Evolutionary conservation across 1,140 invertebrate genomes (phyloP), one percentile per base, ranked within the genome.

Genomic region (Eurosta solidaginis): DNA sequence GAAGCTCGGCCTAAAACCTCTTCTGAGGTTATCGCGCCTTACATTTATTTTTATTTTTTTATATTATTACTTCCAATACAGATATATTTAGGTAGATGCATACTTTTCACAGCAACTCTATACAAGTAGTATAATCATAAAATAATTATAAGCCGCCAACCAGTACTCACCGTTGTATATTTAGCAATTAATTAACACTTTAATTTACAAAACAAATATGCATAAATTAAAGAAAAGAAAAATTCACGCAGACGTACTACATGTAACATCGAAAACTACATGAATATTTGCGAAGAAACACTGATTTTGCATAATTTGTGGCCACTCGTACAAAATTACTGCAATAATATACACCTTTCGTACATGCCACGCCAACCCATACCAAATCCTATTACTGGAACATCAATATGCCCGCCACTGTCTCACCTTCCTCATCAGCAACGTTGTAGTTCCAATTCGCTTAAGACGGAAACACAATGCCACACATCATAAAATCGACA

Each of bases 141-240:
- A 68, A 12, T 68, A 68, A 68, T 40, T 68, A 68, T 33, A 33
- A n/a, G n/a, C n/a, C n/a, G n/a, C n/a, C n/a, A 40, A 1, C 59
- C 59, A 68, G 9, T 33, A 22, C 33, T 68, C 22, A 68, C 33
- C 40, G 59, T 42, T 68, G 59, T 33, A 68, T 40, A 68, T 68
- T 74, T 74, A 74, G 27, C 73, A 74, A 74, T 74, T 74, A 74
- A 74, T 74, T 74, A 74, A 74, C 73, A 74, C 73, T 68, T 68
- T 45, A 20, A 74, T 74, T 47, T 74, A 74, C 73, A 74, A 7
- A 45, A 17, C 44, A 45, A 74, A 74, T 68, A 29, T 68, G 17
- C 59, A 68, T 68, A 68, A 68, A 68, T 68, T 68, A 68, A 68
- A 59, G 6, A 40, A 68, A 63, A 68, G n/a, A n/a, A n/a, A n/a